A percentile compares a stretch with the other conserved stretches of the same genome.
These are phyloP conservation scores for Pseudopodoces humilis DNA, from an alignment of 2,113 vertebrate species.

Conservation along the genomic window DNA sequence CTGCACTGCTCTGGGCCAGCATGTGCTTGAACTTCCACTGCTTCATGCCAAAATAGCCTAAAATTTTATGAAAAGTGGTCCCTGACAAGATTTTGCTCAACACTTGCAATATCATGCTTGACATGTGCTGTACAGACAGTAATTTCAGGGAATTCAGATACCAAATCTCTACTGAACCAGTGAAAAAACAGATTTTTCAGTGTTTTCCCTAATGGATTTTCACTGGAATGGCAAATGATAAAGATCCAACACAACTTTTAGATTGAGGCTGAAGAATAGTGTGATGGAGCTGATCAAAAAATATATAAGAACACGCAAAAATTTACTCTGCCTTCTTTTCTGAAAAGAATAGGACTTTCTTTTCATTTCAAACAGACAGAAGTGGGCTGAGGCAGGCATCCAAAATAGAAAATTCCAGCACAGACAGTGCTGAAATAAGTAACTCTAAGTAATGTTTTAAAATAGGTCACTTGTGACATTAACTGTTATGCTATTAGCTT, in stretches of 20 bases:
- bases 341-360: background rate
- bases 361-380: background rate
- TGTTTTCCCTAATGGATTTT: background rate
- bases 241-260: background rate
- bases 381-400: background rate
- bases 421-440: background rate
- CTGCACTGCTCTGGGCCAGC: background rate
- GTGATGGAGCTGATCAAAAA: background rate
- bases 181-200: background rate
- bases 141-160: background rate
- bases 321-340: background rate
- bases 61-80: background rate
- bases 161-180: background rate
- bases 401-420: background rate
- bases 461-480: background rate
- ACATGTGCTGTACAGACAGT: accelerated
- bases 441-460: background rate
- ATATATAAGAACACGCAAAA: background rate
- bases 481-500: background rate
- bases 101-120: background rate
- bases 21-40: background rate
- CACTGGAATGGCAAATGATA: background rate
- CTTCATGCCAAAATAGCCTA: background rate
- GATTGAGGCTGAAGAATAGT: background rate
- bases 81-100: background rate